Evolutionary conservation across 2,113 vertebrate species (phyloP).

Genomic region (Petromus typicus): DNA sequence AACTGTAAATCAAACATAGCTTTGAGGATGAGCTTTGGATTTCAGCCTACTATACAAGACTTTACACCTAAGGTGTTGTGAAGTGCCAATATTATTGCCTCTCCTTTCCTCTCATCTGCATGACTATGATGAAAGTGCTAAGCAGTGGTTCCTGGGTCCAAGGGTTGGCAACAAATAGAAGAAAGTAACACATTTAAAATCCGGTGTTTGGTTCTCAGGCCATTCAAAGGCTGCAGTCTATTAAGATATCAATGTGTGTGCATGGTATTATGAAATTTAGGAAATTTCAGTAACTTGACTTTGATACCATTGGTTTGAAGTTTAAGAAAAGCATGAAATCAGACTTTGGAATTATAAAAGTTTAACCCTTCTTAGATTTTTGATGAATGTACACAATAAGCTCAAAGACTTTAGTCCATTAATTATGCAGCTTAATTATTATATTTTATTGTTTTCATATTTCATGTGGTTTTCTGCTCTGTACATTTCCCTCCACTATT

Average conservation of each 20-base stretch:
- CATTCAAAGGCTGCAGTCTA: not conserved
- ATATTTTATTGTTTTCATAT: constrained; percentile 19
- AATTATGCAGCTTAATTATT: constrained; percentile 24
- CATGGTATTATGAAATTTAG: not conserved
- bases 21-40: constrained; percentile 32
- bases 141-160: not conserved
- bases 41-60: not conserved
- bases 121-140: not conserved
- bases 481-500: not conserved
- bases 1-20: constrained; percentile 5
- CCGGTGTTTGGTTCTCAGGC: not conserved
- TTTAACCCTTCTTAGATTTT: not conserved
- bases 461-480: constrained; percentile 35
- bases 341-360: not conserved
- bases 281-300: not conserved
- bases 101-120: not conserved
- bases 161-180: not conserved
- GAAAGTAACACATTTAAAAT: constrained; percentile 6
- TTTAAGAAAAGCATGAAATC: constrained; percentile 31
- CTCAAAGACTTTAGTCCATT: not conserved
- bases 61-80: constrained; percentile 26
- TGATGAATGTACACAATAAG: not conserved
- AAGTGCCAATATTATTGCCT: not conserved
- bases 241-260: constrained; percentile 33
- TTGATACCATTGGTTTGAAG: not conserved